phyloP scores from a whole-genome alignment of 2,113 vertebrate genomes.

The Origma solitaria region DNA sequence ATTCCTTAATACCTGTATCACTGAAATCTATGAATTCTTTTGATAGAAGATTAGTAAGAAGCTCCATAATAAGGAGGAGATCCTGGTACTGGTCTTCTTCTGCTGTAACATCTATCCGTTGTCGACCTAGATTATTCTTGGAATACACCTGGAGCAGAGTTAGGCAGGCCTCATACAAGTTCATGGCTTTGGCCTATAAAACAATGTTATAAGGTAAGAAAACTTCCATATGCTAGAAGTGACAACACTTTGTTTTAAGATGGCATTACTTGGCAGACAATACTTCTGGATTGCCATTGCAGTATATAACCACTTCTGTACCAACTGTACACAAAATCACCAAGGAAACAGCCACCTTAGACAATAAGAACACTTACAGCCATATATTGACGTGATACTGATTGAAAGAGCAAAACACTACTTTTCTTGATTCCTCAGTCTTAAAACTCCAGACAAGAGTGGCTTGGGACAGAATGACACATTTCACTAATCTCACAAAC shows the following conservation, averaged over 20 bases:
- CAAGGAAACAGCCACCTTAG: not conserved
- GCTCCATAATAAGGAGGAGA: conserved; percentile 99
- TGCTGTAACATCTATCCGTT: conserved; percentile 86
- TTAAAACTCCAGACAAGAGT: not conserved
- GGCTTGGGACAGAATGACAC: not conserved
- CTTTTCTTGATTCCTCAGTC: not conserved
- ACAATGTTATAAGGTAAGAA: not conserved
- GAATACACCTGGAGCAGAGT: conserved; percentile 97
- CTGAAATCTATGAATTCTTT: conserved; percentile 99
- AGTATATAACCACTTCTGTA: not conserved
- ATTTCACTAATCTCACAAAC: not conserved
- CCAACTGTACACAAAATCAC: not conserved
- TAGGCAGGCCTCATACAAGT: conserved; percentile 95
- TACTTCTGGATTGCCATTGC: not conserved
- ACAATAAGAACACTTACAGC: not conserved
- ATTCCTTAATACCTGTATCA: conserved; percentile 83
- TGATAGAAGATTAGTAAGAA: conserved; percentile 96
- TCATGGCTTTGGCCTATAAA: conserved; percentile 94
- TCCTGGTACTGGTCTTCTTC: conserved; percentile 99
- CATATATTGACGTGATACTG: not conserved
- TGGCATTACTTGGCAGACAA: not conserved
- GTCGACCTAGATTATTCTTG: conserved; percentile 92
- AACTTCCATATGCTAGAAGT: not conserved
- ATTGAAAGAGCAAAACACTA: not conserved
- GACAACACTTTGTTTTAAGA: not conserved